These are phyloP conservation scores for Sesamia inferens DNA, from an alignment of 2,888 invertebrate genomes.

Conservation along the genomic window DNA sequence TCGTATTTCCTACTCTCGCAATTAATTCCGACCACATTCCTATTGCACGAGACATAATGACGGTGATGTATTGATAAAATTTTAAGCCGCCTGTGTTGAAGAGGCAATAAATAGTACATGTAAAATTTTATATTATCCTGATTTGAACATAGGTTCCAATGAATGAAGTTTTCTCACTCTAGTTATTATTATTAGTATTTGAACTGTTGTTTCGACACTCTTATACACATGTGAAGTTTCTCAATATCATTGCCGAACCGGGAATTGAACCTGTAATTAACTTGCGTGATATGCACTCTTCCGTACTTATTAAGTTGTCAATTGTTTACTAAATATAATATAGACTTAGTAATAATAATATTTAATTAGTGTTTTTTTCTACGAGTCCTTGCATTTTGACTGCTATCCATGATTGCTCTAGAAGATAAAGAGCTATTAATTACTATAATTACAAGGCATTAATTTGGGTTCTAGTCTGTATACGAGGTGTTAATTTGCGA, in stretches of 20 bases:
- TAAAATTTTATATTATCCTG: constrained; percentile 5
- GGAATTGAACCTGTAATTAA: constrained; percentile 32
- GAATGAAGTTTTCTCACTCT: constrained; percentile 26
- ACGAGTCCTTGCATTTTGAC: constrained; percentile 24
- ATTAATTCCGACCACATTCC: constrained; percentile 53
- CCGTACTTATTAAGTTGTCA: constrained; percentile 16
- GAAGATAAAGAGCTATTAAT: constrained; percentile 26
- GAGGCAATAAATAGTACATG: constrained; percentile 30
- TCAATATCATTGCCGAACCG: constrained; percentile 10
- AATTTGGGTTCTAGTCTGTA: neutral
- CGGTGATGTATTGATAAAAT: neutral
- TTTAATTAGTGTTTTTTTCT: constrained; percentile 5
- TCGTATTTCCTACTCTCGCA: constrained; percentile 63
- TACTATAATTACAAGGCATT: constrained; percentile 13
- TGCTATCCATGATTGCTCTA: constrained; percentile 25
- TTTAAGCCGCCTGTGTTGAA: neutral
- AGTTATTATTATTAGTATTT: neutral
- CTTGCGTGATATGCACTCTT: neutral
- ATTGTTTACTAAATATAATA: neutral
- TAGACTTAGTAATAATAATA: constrained; percentile 1
- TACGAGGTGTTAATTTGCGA: constrained; percentile 8
- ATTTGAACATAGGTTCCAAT: constrained; percentile 5
- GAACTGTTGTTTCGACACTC: constrained; percentile 22
- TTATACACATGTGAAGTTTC: constrained; percentile 12
- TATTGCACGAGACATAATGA: constrained; percentile 19